Evolutionary conservation across 2,888 invertebrate species (phyloP).

Genomic region (Habroteleia sp.): DNA sequence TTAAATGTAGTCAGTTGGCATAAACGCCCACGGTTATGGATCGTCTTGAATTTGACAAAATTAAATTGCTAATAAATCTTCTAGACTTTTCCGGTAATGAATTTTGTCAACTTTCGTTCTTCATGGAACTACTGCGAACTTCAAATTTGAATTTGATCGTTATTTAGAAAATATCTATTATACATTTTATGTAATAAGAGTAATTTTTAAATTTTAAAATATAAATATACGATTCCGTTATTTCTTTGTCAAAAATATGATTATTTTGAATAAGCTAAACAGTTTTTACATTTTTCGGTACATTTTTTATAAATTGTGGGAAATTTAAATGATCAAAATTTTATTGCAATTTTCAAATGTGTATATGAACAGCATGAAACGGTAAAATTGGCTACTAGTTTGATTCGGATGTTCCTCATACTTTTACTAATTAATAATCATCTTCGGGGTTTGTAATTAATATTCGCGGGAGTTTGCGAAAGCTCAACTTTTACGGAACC

Average conservation of each 20-base stretch:
- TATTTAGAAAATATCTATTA: too few relatives aligned
- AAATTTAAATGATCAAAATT: slow-evolving; percentile 18
- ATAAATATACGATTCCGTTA: too few relatives aligned
- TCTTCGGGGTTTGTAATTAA: slow-evolving; percentile 59
- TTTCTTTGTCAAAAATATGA: too few relatives aligned
- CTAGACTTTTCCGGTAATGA: background rate
- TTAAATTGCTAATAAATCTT: slow-evolving; percentile 27
- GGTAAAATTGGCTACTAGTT: slow-evolving; percentile 26
- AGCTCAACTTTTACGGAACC: slow-evolving; percentile 58
- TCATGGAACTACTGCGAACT: too few relatives aligned
- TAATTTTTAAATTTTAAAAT: too few relatives aligned
- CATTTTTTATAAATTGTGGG: background rate
- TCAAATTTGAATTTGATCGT: too few relatives aligned
- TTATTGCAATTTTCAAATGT: slow-evolving; percentile 11
- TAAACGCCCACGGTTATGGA: slow-evolving; percentile 14
- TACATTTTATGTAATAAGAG: too few relatives aligned
- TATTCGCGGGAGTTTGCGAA: slow-evolving; percentile 54
- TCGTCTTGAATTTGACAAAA: slow-evolving; percentile 23
- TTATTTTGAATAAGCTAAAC: too few relatives aligned
- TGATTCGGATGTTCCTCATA: slow-evolving; percentile 30
- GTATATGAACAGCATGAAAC: slow-evolving; percentile 8
- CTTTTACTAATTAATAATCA: slow-evolving; percentile 60
- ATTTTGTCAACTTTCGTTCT: background rate
- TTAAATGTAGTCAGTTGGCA: slow-evolving; percentile 22
- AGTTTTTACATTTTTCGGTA: too few relatives aligned